These are phyloP conservation scores for Vidua chalybeata DNA, from an alignment of 2,113 vertebrate genomes.

Conservation along the genomic window DNA sequence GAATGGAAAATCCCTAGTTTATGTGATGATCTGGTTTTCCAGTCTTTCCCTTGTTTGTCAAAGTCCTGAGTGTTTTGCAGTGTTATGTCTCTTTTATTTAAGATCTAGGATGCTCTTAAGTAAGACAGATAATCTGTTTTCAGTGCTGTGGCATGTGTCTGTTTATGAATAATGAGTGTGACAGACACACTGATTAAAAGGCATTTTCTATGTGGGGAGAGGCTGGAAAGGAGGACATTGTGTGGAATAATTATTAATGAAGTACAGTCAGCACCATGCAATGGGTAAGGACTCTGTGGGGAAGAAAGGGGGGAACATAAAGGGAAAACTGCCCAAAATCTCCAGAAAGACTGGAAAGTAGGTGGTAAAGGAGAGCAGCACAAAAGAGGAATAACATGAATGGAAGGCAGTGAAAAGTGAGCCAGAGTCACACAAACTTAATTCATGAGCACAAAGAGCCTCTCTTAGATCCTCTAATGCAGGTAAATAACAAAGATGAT, in stretches of 20 bases:
- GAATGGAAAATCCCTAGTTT: not conserved
- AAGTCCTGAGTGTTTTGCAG: not conserved
- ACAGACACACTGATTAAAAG: not conserved
- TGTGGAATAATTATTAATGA: conserved; percentile 24
- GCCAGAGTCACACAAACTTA: not conserved
- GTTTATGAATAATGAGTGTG: conserved; percentile 34
- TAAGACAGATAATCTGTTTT: conserved; percentile 41
- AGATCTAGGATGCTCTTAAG: not conserved
- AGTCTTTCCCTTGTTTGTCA: not conserved
- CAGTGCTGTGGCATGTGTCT: not conserved
- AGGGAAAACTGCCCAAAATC: not conserved
- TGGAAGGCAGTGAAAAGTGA: not conserved
- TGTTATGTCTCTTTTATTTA: conserved; percentile 7
- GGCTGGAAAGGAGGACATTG: not conserved
- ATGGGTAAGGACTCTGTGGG: not conserved
- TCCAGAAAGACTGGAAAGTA: not conserved
- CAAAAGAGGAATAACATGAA: not conserved
- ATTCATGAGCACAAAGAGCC: not conserved
- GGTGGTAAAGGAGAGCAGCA: not conserved
- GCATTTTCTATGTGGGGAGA: not conserved
- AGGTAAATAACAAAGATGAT: not conserved
- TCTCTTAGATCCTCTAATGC: not conserved
- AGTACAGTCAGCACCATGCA: not conserved
- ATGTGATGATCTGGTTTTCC: not conserved
- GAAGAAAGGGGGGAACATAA: not conserved